phyloP scores from a whole-genome alignment of 2,888 invertebrate genomes.

The Tetheella fluctuosa region DNA sequence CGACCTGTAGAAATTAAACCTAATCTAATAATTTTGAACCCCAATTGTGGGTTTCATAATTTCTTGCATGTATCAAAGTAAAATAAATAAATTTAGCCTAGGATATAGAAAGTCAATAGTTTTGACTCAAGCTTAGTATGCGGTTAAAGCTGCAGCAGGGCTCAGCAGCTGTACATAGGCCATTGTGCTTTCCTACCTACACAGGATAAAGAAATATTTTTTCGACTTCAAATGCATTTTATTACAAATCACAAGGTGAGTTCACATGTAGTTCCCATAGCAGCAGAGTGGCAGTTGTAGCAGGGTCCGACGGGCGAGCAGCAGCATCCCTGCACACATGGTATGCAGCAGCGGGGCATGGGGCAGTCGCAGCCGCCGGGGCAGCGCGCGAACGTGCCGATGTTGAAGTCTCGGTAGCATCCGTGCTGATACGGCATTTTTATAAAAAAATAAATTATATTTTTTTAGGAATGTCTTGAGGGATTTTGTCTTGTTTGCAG shows the following conservation, averaged over 20 bases:
- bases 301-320: slow-evolving; percentile 59
- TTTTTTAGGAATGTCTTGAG: slow-evolving; percentile 9
- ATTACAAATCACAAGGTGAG: background rate
- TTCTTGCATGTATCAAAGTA: no score
- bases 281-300: slow-evolving; percentile 50
- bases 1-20: no score
- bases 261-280: background rate
- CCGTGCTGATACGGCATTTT: slow-evolving; percentile 62
- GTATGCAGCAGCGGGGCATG: slow-evolving; percentile 39
- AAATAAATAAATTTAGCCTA: no score
- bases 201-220: background rate
- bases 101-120: no score
- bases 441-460: background rate
- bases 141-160: no score
- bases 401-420: slow-evolving; percentile 65
- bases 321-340: slow-evolving; percentile 49
- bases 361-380: slow-evolving; percentile 58
- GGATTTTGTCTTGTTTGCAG: slow-evolving; percentile 14
- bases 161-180: no score
- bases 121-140: no score
- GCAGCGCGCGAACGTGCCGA: slow-evolving; percentile 65
- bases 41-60: no score
- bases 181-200: no score
- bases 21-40: no score
- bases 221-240: background rate